These are phyloP conservation scores for Philaethria dido DNA, from an alignment of 2,888 invertebrate genomes.

Conservation along the genomic window DNA sequence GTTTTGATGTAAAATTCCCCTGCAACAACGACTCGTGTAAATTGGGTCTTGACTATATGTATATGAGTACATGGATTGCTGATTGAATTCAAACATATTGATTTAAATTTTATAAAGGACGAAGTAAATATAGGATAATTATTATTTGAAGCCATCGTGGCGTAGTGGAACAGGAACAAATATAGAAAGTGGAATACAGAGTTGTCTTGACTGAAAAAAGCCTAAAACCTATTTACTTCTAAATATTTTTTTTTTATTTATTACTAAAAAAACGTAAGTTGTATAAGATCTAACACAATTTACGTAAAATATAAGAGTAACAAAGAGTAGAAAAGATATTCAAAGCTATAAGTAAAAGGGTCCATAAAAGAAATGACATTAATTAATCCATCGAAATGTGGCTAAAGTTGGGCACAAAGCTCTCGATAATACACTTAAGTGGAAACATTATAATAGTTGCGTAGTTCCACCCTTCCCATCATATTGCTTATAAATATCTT, in stretches of 20 bases:
- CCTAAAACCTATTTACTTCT: too few species aligned
- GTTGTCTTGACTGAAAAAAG: too few species aligned
- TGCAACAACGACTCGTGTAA: constrained; percentile 82
- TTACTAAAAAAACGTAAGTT: too few species aligned
- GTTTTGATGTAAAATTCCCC: constrained; percentile 95
- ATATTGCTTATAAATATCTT: constrained; percentile 38
- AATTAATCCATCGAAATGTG: constrained; percentile 23
- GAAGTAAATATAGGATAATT: background rate
- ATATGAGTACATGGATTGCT: constrained; percentile 7
- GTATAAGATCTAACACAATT: too few species aligned
- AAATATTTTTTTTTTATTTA: too few species aligned
- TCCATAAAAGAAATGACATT: constrained; percentile 25
- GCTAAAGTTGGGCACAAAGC: constrained; percentile 26
- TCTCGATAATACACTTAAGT: constrained; percentile 31
- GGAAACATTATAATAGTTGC: constrained; percentile 29
- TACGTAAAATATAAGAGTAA: background rate
- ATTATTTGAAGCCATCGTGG: too few species aligned
- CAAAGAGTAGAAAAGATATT: background rate
- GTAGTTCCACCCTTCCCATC: constrained; percentile 15
- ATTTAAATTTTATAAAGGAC: background rate
- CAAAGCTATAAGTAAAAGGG: background rate
- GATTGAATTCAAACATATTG: constrained; percentile 4
- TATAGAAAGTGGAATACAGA: too few species aligned
- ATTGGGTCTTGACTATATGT: constrained; percentile 42
- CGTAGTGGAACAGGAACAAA: too few species aligned